A percentile compares a stretch with the other conserved stretches of the same genome.
phyloP scores from a whole-genome alignment of 2,888 invertebrate species.

The Lasioglossum leucozonium region DNA sequence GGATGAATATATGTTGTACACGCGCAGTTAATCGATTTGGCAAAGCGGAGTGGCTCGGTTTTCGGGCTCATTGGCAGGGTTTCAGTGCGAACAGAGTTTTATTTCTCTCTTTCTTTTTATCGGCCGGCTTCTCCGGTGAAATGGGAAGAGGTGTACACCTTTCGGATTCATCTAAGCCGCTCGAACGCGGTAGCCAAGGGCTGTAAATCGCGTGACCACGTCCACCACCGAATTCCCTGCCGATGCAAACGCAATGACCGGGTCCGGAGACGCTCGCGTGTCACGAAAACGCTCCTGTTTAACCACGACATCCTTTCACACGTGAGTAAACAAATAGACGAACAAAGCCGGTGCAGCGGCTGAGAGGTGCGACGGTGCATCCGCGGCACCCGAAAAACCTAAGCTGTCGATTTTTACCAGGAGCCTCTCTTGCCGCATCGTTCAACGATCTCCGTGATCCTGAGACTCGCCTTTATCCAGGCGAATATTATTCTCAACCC shows the following conservation, averaged over 20 bases:
- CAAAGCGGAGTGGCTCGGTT: background rate
- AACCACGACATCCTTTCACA: conserved; percentile 76
- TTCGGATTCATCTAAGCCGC: conserved; percentile 49
- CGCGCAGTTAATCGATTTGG: background rate
- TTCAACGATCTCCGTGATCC: background rate
- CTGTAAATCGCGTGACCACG: conserved; percentile 71
- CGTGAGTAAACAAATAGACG: conserved; percentile 74
- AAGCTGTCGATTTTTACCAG: conserved; percentile 12
- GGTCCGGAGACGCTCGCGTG: conserved; percentile 69
- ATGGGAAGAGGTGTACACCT: conserved; percentile 3
- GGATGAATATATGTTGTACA: background rate
- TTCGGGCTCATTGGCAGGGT: background rate
- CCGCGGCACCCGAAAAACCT: conserved; percentile 13
- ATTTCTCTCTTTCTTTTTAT: background rate
- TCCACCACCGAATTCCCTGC: conserved; percentile 65
- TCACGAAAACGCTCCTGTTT: conserved; percentile 72
- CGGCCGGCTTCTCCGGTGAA: background rate
- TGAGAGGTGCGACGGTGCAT: conserved; percentile 22
- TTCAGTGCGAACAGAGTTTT: background rate
- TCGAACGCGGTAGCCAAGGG: conserved; percentile 63
- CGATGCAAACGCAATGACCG: conserved; percentile 69
- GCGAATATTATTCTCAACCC: background rate
- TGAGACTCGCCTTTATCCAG: background rate
- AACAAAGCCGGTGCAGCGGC: conserved; percentile 57
- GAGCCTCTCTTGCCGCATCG: background rate